Conservation (phyloP, 2,797 vertebrate genomes). For the Anas capensis region DNA sequence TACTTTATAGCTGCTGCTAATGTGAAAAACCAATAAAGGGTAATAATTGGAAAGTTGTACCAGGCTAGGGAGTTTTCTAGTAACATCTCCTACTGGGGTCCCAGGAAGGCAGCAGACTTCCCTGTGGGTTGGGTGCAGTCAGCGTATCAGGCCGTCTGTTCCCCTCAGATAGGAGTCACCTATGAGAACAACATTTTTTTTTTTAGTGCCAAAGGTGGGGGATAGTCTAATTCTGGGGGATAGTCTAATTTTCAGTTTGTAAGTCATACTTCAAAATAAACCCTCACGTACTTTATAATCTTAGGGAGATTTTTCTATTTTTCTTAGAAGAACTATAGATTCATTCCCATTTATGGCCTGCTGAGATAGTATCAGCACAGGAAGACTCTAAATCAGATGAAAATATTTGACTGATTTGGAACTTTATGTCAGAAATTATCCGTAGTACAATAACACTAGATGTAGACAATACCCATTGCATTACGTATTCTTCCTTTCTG, state of each 20-base stretch:
- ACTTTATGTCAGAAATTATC: not conserved
- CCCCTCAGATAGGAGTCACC: no score
- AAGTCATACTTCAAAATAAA: not conserved
- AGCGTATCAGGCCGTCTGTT: no score
- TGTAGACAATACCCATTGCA: not conserved
- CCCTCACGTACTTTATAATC: not conserved
- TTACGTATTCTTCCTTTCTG: not conserved
- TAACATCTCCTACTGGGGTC: no score
- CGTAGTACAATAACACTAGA: not conserved
- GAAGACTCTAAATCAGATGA: not conserved
- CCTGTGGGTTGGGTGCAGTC: no score
- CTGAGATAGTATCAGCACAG: not conserved
- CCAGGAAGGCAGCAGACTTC: no score
- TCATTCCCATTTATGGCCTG: not conserved
- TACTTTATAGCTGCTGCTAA: no score
- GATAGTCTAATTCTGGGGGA: not conserved
- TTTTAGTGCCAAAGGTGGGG: no score
- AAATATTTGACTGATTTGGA: slow-evolving; percentile 21
- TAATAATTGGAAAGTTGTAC: no score
- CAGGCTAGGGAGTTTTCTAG: no score
- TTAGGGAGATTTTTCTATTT: not conserved
- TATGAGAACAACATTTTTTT: no score
- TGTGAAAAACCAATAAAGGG: no score
- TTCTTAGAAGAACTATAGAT: slow-evolving; percentile 22
- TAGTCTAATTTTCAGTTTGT: not conserved